Conservation (phyloP, 2,113 vertebrate genomes). For the Engraulis encrasicolus region DNA sequence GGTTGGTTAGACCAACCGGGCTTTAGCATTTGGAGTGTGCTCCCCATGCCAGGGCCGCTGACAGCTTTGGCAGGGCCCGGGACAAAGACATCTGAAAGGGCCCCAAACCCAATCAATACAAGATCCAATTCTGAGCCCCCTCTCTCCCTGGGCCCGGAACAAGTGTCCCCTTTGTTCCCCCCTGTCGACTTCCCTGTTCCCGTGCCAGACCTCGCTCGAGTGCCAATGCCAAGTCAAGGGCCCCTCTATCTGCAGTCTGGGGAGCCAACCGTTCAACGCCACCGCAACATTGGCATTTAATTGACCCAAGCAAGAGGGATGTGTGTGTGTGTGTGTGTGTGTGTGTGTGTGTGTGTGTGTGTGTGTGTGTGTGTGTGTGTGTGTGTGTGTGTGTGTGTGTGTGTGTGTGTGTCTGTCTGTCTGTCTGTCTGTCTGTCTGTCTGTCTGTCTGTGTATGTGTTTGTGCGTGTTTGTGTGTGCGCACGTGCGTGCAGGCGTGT, state of each 20-base stretch:
- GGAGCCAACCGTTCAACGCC: not conserved
- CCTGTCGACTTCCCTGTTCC: too few species aligned
- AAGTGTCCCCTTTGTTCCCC: too few species aligned
- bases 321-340: not conserved
- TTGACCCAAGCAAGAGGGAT: not conserved
- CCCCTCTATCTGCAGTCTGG: not conserved
- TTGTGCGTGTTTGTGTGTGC: not conserved
- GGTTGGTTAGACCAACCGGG: not conserved
- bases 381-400: not conserved
- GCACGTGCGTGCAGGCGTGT: too few species aligned
- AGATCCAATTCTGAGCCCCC: too few species aligned
- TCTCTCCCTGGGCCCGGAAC: too few species aligned
- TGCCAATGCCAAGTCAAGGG: not conserved
- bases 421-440: too few species aligned
- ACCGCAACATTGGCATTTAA: not conserved
- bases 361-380: not conserved
- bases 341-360: not conserved
- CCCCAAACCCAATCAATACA: too few species aligned
- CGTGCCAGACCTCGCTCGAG: not conserved
- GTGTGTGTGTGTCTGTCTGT: not conserved
- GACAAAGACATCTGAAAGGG: too few species aligned
- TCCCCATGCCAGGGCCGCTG: too few species aligned
- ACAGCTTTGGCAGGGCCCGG: too few species aligned
- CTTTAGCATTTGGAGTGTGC: not conserved
- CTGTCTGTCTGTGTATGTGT: not conserved